Percentiles rank a stretch among this genome's conserved stretches.
These are phyloP conservation scores for Anolis apletophallus DNA, from an alignment of 2,797 vertebrate species.

Conservation along the genomic window DNA sequence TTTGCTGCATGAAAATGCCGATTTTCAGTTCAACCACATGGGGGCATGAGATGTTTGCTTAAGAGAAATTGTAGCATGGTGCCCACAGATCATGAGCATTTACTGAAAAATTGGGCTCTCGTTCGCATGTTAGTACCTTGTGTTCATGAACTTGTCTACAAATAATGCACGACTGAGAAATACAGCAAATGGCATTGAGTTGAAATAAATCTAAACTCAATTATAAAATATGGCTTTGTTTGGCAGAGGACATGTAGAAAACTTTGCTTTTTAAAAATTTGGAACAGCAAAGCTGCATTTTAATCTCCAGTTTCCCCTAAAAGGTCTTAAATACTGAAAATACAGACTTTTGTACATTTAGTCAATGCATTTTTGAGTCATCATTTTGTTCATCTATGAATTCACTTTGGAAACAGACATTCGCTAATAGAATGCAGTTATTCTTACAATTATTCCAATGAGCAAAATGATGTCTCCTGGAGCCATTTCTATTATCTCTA, in stretches of 20 bases:
- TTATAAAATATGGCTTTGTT: neutral
- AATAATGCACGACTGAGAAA: conserved; percentile 26
- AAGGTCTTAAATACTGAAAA: conserved; percentile 38
- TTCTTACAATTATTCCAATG: neutral
- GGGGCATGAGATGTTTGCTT: conserved; percentile 74
- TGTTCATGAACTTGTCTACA: conserved; percentile 39
- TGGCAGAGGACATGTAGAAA: conserved; percentile 35
- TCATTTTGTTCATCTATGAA: conserved; percentile 27
- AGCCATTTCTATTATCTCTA: neutral
- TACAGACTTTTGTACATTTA: conserved; percentile 1
- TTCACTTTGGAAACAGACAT: conserved; percentile 17
- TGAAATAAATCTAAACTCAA: conserved; percentile 41
- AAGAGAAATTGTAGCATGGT: conserved; percentile 40
- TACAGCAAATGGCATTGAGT: conserved; percentile 25
- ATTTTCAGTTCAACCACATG: conserved; percentile 68
- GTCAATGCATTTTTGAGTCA: neutral
- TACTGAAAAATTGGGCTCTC: neutral
- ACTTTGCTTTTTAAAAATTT: conserved; percentile 11
- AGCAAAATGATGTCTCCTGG: neutral
- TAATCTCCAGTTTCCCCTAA: neutral
- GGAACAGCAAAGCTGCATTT: conserved; percentile 32
- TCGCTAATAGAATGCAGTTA: neutral
- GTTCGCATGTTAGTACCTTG: conserved; percentile 14
- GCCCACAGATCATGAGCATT: neutral
- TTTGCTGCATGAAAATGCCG: conserved; percentile 1